A percentile compares a stretch with the other conserved stretches of the same genome.
Evolutionary conservation across 1,140 invertebrate species (phyloP).

Genomic region (Drosophila paulistorum): DNA sequence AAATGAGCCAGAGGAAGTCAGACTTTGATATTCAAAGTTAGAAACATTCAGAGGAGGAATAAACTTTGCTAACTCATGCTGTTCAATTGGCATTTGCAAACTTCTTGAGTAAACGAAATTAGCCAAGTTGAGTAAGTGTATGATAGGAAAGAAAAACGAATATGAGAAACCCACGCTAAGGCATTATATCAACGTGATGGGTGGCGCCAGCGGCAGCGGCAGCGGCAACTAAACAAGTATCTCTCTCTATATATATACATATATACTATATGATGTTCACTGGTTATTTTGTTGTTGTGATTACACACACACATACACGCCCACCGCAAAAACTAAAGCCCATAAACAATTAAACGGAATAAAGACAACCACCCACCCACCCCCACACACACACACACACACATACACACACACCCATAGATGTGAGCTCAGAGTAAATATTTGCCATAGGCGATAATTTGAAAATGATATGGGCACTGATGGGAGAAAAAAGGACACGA

Average conservation of each 20-base stretch:
- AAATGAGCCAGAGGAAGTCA: too few species aligned
- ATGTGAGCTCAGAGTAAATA: conserved; percentile 37
- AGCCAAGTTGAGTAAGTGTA: not conserved
- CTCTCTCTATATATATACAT: not conserved
- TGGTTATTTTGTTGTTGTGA: conserved; percentile 13
- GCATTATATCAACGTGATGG: conserved; percentile 25
- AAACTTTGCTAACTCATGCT: too few species aligned
- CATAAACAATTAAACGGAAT: conserved; percentile 68
- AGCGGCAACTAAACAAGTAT: conserved; percentile 7
- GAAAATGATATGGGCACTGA: conserved; percentile 60
- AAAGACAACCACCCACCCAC: conserved; percentile 23
- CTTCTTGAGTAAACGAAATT: not conserved
- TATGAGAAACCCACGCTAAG: conserved; percentile 38
- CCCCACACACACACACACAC: conserved; percentile 48
- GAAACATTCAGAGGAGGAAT: too few species aligned
- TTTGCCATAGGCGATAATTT: conserved; percentile 64
- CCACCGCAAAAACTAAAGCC: conserved; percentile 36
- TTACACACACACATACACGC: conserved; percentile 38
- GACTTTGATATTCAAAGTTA: too few species aligned
- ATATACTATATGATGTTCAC: conserved; percentile 16
- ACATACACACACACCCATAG: conserved; percentile 36
- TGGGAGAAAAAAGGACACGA: conserved; percentile 4
- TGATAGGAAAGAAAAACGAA: conserved; percentile 16
- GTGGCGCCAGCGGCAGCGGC: conserved; percentile 31
- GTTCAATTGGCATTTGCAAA: not conserved